Base-by-base conservation (phyloP, 1,140 invertebrate species). In the Nephotettix cincticeps region DNA sequence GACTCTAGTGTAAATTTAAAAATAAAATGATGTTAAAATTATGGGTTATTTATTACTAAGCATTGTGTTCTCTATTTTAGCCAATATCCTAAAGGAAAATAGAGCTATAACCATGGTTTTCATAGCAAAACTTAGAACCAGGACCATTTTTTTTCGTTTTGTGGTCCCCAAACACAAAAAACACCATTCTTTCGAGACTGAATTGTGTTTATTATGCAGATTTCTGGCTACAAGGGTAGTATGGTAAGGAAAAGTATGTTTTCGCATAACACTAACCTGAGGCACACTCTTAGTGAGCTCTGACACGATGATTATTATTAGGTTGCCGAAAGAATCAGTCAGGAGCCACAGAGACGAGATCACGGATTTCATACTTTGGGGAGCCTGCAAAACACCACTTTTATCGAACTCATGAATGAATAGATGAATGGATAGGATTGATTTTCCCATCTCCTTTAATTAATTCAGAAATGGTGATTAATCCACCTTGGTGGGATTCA, bases 341-440 rank as follows among this genome's bases (percentile, higher is more conserved):
- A 98, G 79, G 28, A 97, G 83, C 93, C 95, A 99, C 1, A 88
- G 86, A 3, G 96, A 94, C 78, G 94, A 91, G 27, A 99, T 79
- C 0, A 99, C 87, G 0, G 95, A 93, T 78, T 96, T 98, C 95
- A 98, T 97, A 71, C 88, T 91, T n/a, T 82, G 79, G 0, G 96
- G 96, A 0, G 95, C 92, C 86, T 97, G 88, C 6, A 90, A 90
- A 79, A 97, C n/a, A 98, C 14, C n/a, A n/a, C n/a, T n/a, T n/a
- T n/a, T n/a, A n/a, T n/a, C n/a, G n/a, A n/a, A n/a, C n/a, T n/a
- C n/a, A n/a, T n/a, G n/a, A n/a, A n/a, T n/a, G n/a, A n/a, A n/a
- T n/a, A n/a, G n/a, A n/a, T n/a, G n/a, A n/a, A n/a, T n/a, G n/a
- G n/a, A n/a, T n/a, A n/a, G n/a, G n/a, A n/a, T n/a, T n/a, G n/a